Percentiles rank a stretch among this genome's conserved stretches.
phyloP scores from a whole-genome alignment of 2,888 invertebrate genomes.

The Anorthoa munda region DNA sequence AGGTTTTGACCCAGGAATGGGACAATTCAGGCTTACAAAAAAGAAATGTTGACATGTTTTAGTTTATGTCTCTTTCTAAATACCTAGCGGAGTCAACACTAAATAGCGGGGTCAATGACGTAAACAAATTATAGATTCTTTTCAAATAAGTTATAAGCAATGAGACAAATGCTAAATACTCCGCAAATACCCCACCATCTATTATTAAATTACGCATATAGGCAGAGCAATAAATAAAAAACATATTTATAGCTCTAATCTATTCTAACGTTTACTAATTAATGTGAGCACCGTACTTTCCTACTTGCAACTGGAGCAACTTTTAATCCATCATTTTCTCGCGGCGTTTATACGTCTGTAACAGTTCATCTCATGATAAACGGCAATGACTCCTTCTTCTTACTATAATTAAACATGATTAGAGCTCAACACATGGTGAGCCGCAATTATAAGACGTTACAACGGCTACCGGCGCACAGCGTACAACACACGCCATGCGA shows the following conservation, averaged over 20 bases:
- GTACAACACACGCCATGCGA: conserved; percentile 84
- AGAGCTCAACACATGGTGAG: conserved; percentile 89
- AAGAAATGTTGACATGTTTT: too few species aligned
- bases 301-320: conserved; percentile 63
- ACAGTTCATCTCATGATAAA: conserved; percentile 90
- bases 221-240: conserved; percentile 35
- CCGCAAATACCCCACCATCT: background rate
- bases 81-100: background rate
- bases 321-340: conserved; percentile 83
- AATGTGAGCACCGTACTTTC: conserved; percentile 58
- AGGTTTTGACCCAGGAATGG: too few species aligned
- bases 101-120: too few species aligned
- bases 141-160: background rate
- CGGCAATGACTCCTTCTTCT: conserved; percentile 88
- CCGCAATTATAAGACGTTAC: conserved; percentile 88
- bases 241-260: conserved; percentile 48
- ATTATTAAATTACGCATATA: conserved; percentile 11
- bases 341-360: conserved; percentile 83
- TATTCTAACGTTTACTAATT: conserved; percentile 60
- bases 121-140: background rate
- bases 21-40: too few species aligned
- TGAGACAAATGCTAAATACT: background rate
- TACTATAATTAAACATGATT: conserved; percentile 89
- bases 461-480: conserved; percentile 84
- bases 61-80: background rate